phyloP scores from a whole-genome alignment of 2,113 vertebrate genomes.

The Rhodinocichla rosea region DNA sequence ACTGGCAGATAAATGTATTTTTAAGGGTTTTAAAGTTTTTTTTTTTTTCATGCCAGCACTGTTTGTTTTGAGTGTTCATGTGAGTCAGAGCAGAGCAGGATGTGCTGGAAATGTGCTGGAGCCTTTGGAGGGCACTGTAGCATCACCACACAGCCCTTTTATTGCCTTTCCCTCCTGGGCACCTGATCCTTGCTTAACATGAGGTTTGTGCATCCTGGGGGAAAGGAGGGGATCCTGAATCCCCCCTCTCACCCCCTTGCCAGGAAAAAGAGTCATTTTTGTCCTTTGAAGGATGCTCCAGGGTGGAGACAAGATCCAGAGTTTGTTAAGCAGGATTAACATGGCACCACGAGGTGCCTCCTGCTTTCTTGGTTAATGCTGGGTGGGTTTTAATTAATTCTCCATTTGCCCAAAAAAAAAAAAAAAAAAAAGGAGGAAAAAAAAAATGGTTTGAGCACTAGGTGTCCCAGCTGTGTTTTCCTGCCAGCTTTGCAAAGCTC shows the following conservation, averaged over 20 bases:
- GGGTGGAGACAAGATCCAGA: fast-evolving
- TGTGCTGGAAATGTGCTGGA: not conserved
- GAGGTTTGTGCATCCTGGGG: not conserved
- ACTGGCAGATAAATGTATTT: not conserved
- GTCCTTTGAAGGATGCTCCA: not conserved
- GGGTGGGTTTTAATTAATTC: not conserved
- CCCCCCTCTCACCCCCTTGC: not conserved
- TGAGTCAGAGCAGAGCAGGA: not conserved
- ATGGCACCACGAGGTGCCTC: not conserved
- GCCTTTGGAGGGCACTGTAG: constrained; percentile 36
- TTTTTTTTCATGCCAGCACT: no score
- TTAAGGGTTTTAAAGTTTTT: not conserved
- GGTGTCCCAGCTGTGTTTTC: not conserved
- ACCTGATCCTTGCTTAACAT: fast-evolving
- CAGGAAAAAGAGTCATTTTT: not conserved
- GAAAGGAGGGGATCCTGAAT: not conserved
- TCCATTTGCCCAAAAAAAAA: not conserved
- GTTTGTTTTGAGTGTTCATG: not conserved
- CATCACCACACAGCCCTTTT: not conserved
- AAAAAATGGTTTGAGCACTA: not conserved
- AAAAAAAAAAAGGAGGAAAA: fast-evolving
- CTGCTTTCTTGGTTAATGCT: not conserved
- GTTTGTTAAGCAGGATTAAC: not conserved
- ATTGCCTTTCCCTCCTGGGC: not conserved
- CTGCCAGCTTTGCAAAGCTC: not conserved